A percentile compares a stretch with the other conserved stretches of the same genome.
Conservation (phyloP, 2,797 vertebrate genomes). For the Rhinophrynus dorsalis region DNA sequence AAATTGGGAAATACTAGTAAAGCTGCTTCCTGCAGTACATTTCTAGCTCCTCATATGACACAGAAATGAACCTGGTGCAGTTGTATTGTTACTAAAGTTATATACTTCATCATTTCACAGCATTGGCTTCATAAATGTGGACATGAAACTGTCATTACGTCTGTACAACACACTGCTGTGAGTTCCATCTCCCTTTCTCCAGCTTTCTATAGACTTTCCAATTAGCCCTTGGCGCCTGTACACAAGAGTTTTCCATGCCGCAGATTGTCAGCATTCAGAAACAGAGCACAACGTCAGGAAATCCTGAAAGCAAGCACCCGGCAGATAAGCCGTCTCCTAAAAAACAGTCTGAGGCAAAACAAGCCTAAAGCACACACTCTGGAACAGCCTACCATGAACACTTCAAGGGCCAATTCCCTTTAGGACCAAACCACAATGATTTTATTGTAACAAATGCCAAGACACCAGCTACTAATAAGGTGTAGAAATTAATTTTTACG, state of each 20-base stretch:
- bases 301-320: slow-evolving; percentile 36
- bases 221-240: slow-evolving; percentile 35
- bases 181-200: background rate
- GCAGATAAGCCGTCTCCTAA: slow-evolving; percentile 28
- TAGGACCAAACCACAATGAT: background rate
- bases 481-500: no score
- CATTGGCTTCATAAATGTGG: no score
- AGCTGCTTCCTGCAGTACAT: no score
- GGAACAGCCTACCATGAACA: background rate
- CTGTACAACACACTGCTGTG: background rate
- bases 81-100: no score
- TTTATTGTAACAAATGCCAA: no score
- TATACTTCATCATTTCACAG: no score
- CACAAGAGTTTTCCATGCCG: slow-evolving; percentile 24
- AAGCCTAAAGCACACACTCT: background rate
- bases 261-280: slow-evolving; percentile 37
- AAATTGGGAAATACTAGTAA: no score
- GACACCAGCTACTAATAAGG: no score
- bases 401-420: background rate
- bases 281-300: slow-evolving; percentile 43
- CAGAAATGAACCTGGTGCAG: no score
- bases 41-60: no score
- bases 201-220: slow-evolving; percentile 24
- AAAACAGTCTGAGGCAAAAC: slow-evolving; percentile 23
- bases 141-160: background rate